Base-by-base conservation (phyloP, 2,888 invertebrate species). In the Pyrgus malvae region DNA sequence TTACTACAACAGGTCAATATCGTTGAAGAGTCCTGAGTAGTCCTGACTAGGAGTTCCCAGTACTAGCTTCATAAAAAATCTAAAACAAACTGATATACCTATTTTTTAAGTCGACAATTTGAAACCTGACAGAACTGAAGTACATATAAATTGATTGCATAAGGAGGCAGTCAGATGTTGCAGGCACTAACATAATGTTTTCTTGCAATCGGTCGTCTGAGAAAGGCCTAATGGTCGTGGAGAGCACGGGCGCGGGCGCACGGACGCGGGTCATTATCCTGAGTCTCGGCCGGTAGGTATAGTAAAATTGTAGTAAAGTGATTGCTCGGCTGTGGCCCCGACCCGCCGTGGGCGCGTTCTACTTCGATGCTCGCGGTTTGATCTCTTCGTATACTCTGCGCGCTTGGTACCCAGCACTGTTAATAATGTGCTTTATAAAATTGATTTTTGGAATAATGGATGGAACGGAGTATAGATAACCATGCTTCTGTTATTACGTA, bases 211-310 rank as follows among this genome's bases (percentile, higher is more conserved):
- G 35, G 2, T 12, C 46, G 38, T 31, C 8, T 55, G 41, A 2
- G 17, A 5, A 21, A 14, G 33, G 54, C 54, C 54, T 57, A 55
- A 46, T 55, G 48, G 50, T 46, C 46, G 57, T 42, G 41, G 56
- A 46, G 59, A 55, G 44, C 44, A 23, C 31, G 21, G 21, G 41
- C 25, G 41, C 55, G 60, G 58, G 64, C 64, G 59, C 61, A 53
- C 59, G 56, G 59, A 59, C 55, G 57, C 60, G 56, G 70, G 70
- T 70, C 70, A 69, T 70, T 70, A 69, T 70, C 68, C 70, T 64
- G 61, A 63, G 59, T 42, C 56, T 57, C 56, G 41, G 60, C 31
- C 48, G 57, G 59, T 60, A 58, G 57, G 60, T 66, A 59, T 64
- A 62, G 64, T 66, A 58, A 66, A 60, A 63, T 58, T 63, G 61